Conservation (phyloP, 2,797 vertebrate genomes). For the Chaunax sp. region DNA sequence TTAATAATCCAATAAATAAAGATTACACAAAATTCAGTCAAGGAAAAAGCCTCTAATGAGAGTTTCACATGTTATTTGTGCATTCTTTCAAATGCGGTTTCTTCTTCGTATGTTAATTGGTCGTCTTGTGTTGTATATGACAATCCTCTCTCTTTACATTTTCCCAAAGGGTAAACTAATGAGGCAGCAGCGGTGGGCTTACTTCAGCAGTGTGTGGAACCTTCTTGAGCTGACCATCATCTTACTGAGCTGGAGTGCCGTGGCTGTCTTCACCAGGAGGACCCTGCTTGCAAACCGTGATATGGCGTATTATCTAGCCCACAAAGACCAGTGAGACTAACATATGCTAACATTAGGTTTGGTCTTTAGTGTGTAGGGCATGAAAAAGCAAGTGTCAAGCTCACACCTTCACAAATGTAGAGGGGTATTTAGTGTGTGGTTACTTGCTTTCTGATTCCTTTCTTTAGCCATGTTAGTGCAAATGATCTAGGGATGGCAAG, state of each 20-base stretch:
- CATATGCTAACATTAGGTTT: background rate
- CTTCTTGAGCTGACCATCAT: constrained; percentile 90
- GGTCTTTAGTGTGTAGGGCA: background rate
- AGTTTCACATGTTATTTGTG: too few relatives aligned
- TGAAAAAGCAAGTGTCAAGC: background rate
- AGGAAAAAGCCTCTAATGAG: too few relatives aligned
- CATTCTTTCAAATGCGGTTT: too few relatives aligned
- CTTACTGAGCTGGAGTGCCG: constrained; percentile 89
- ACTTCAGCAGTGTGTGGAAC: constrained; percentile 90
- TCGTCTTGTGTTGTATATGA: background rate
- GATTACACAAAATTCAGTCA: too few relatives aligned
- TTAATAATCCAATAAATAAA: too few relatives aligned
- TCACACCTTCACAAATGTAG: background rate
- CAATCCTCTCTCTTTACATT: constrained; percentile 1
- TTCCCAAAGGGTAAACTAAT: constrained; percentile 85
- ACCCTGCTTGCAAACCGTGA: constrained; percentile 85
- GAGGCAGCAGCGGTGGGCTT: constrained; percentile 86
- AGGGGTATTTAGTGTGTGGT: too few relatives aligned
- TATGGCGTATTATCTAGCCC: constrained; percentile 84
- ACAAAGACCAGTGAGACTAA: constrained; percentile 84
- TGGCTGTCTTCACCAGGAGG: constrained; percentile 87
- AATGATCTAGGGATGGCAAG: too few relatives aligned
- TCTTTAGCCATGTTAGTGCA: background rate
- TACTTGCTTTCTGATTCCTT: too few relatives aligned
- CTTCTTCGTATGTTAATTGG: too few relatives aligned